phyloP scores from a whole-genome alignment of 2,888 invertebrate genomes.

The Heliconius erato region DNA sequence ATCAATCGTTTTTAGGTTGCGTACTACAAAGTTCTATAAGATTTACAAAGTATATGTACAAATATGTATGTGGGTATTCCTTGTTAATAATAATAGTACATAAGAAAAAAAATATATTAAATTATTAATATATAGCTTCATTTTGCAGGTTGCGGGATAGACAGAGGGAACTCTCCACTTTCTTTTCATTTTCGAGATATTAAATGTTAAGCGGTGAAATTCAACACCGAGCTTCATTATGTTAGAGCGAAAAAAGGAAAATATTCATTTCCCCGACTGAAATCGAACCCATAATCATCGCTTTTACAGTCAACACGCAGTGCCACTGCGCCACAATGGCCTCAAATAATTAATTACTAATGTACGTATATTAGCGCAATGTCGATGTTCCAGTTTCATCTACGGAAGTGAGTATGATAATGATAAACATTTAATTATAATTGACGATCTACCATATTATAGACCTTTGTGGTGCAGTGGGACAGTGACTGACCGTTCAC shows the following conservation, averaged over 20 bases:
- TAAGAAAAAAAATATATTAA: too few species aligned
- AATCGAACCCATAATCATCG: not conserved
- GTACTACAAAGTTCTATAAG: conserved; percentile 27
- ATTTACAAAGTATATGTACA: conserved; percentile 5
- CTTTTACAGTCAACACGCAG: not conserved
- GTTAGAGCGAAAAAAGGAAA: not conserved
- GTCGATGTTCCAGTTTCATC: conserved; percentile 36
- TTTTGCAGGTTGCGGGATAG: too few species aligned
- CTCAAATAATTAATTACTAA: not conserved
- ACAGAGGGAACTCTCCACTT: too few species aligned
- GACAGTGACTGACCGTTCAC: not conserved
- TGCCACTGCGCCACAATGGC: not conserved
- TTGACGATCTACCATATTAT: conserved; percentile 19
- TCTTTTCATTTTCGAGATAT: too few species aligned
- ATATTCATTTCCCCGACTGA: not conserved
- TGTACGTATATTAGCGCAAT: conserved; percentile 2
- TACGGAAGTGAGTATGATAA: conserved; percentile 30
- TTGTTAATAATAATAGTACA: not conserved
- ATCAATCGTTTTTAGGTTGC: conserved; percentile 47
- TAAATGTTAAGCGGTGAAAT: too few species aligned
- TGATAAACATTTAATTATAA: conserved; percentile 28
- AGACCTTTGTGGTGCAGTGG: not conserved
- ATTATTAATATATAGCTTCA: too few species aligned
- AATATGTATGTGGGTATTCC: not conserved
- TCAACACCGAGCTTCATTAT: too few species aligned